Conservation (phyloP, 2,113 vertebrate genomes). For the Platysternon megacephalum region DNA sequence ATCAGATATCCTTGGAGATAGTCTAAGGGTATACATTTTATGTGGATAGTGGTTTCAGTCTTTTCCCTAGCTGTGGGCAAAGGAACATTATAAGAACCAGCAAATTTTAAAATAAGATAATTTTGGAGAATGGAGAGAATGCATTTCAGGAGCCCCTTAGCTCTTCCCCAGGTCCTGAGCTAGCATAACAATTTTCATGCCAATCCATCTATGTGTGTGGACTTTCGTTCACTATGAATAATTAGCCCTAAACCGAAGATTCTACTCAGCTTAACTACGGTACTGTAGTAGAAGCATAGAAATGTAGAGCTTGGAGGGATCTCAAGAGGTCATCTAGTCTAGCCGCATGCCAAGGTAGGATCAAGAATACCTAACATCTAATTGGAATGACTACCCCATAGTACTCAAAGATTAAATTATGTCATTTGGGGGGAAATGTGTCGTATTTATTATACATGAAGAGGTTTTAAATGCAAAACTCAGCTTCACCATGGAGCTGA, state of each 20-base stretch:
- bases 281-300: too few relatives aligned
- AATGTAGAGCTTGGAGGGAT: too few relatives aligned
- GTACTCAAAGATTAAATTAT: constrained; percentile 29
- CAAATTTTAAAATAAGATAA: neutral
- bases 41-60: neutral
- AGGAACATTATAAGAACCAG: neutral
- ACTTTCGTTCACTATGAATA: too few relatives aligned
- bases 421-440: constrained; percentile 32
- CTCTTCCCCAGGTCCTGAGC: neutral
- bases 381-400: too few relatives aligned
- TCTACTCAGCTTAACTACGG: too few relatives aligned
- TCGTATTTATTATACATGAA: constrained; percentile 31
- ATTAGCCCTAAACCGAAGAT: too few relatives aligned
- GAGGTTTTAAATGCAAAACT: constrained; percentile 49
- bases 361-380: too few relatives aligned
- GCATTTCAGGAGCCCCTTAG: neutral
- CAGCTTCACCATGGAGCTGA: neutral
- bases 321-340: too few relatives aligned
- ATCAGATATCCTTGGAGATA: neutral
- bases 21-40: neutral
- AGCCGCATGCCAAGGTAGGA: too few relatives aligned
- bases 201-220: neutral
- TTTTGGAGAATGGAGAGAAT: neutral
- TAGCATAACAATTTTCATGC: neutral
- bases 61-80: neutral